Conservation (phyloP, 1,140 invertebrate species). For the Apis florea region DNA sequence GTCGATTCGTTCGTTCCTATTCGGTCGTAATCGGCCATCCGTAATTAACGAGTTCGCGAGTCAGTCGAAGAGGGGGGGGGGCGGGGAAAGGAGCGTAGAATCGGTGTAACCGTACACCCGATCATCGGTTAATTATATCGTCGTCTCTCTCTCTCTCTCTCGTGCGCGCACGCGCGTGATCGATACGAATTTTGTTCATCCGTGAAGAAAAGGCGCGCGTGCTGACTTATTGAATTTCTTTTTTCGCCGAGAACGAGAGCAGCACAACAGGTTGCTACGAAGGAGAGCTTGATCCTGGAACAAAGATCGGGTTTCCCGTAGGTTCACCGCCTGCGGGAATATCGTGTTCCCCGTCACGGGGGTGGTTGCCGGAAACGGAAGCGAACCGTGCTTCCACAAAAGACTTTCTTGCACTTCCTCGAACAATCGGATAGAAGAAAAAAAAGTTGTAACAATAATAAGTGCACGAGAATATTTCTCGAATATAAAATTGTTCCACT, state of each 20-base stretch:
- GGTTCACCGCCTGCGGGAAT: conserved; percentile 23
- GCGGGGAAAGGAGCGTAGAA: not conserved
- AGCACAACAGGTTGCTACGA: conserved; percentile 44
- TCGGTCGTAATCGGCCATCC: not conserved
- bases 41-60: conserved; percentile 36
- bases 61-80: not conserved
- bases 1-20: not conserved
- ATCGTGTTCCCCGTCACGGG: conserved; percentile 35
- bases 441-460: too few relatives aligned
- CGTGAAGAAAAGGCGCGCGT: conserved; percentile 25
- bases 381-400: not conserved
- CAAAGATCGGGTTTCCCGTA: conserved; percentile 50
- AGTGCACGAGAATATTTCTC: too few relatives aligned
- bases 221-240: conserved; percentile 40
- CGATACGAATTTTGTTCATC: conserved; percentile 41
- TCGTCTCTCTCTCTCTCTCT: not conserved
- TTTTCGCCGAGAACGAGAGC: not conserved
- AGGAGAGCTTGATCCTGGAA: conserved; percentile 17
- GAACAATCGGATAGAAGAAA: too few relatives aligned
- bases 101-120: conserved; percentile 13
- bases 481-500: not conserved
- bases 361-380: conserved; percentile 53
- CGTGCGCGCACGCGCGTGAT: conserved; percentile 13
- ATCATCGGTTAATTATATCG: conserved; percentile 21
- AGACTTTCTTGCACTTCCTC: not conserved